Conservation (phyloP, 92 coral and sea anemone genomes). For the Bergia puertoricense region DNA sequence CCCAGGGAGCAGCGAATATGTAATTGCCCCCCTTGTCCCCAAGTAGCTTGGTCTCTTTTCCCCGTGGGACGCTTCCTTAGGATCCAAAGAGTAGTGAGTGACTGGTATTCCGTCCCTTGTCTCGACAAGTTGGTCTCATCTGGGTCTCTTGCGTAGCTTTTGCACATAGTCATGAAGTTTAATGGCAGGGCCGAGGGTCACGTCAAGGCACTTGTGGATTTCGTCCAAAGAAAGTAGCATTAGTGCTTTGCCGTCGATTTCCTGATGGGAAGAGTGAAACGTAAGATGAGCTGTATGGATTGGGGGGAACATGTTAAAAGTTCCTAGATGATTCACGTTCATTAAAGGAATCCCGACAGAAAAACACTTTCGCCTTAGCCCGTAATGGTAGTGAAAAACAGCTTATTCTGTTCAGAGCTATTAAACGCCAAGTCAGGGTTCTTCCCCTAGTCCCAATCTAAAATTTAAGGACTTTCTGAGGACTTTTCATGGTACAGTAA, state of each 20-base stretch:
- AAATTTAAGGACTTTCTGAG: too few species aligned
- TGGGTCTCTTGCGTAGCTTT: conserved; percentile 52
- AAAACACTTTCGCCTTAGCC: not conserved
- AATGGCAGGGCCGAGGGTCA: conserved; percentile 87
- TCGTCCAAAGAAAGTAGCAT: conserved; percentile 82
- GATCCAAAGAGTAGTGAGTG: not conserved
- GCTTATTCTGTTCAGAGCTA: too few species aligned
- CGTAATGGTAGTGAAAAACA: too few species aligned
- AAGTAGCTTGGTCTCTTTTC: too few species aligned
- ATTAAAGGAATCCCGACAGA: not conserved
- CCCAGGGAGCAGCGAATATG: too few species aligned
- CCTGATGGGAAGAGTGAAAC: conserved; percentile 44
- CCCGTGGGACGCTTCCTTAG: too few species aligned
- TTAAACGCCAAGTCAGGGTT: too few species aligned
- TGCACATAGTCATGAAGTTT: conserved; percentile 82
- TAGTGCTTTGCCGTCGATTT: conserved; percentile 84
- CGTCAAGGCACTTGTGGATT: conserved; percentile 83
- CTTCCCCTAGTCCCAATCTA: too few species aligned
- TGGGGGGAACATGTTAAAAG: too few species aligned
- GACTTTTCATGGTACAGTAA: too few species aligned
- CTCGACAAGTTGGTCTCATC: conserved; percentile 3
- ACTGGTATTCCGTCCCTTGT: not conserved
- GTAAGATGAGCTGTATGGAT: too few species aligned
- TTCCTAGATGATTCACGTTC: not conserved
- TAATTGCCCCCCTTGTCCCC: too few species aligned